A percentile compares a stretch with the other conserved stretches of the same genome.
phyloP scores from a whole-genome alignment of 2,888 invertebrate genomes.

The Dascillus cervinus region DNA sequence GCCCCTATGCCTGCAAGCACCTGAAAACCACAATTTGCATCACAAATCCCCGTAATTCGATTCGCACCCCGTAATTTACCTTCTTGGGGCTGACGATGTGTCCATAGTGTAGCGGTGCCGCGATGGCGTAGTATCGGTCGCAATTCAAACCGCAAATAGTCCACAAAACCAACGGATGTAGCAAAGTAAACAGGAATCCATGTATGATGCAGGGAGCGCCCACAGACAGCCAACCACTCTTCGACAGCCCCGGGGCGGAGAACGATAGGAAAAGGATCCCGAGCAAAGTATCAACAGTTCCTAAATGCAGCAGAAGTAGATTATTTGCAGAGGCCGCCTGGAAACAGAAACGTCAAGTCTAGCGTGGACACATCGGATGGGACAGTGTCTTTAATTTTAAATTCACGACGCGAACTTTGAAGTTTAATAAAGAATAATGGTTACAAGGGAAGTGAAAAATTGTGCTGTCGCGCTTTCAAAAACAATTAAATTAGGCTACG shows the following conservation, averaged over 20 bases:
- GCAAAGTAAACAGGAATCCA: conserved; percentile 59
- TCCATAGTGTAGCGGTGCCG: conserved; percentile 71
- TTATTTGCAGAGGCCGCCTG: conserved; percentile 63
- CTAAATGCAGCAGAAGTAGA: conserved; percentile 64
- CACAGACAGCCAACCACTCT: conserved; percentile 40
- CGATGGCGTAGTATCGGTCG: conserved; percentile 72
- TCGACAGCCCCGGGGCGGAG: conserved; percentile 45
- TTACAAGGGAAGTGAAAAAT: too few species aligned
- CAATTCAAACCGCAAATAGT: conserved; percentile 74
- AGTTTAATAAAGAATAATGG: conserved; percentile 1
- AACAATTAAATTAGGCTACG: too few species aligned
- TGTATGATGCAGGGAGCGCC: conserved; percentile 56
- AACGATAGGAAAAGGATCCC: conserved; percentile 55
- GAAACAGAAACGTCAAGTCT: conserved; percentile 23
- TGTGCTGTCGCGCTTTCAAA: too few species aligned
- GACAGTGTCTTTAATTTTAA: background rate
- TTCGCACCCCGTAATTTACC: conserved; percentile 45
- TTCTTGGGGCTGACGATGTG: conserved; percentile 66
- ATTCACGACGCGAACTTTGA: too few species aligned
- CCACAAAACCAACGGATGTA: conserved; percentile 71
- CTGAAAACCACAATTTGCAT: too few species aligned
- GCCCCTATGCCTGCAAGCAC: conserved; percentile 58
- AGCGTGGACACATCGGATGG: background rate
- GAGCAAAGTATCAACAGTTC: conserved; percentile 60
- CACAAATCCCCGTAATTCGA: too few species aligned